Conservation (phyloP, 2,888 invertebrate genomes). For the Ferrisia virgata region DNA sequence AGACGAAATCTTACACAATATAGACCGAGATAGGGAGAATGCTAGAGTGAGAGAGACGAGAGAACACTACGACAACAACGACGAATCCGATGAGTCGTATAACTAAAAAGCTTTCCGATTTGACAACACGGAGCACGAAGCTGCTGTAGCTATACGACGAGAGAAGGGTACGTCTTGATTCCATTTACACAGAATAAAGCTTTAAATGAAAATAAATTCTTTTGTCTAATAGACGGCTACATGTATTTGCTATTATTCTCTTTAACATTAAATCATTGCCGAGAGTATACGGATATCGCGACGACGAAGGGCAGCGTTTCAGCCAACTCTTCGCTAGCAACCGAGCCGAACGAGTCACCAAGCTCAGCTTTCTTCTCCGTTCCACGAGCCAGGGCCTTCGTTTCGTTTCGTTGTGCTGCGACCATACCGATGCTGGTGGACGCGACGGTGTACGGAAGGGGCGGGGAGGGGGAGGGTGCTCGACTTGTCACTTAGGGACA, state of each 20-base stretch:
- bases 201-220: conserved; percentile 47
- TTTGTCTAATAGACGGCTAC: conserved; percentile 48
- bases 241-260: conserved; percentile 48
- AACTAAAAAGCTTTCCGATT: conserved; percentile 25
- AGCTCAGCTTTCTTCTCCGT: no score
- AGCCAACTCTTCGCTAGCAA: no score
- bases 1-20: background rate
- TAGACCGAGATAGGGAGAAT: background rate
- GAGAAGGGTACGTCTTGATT: conserved; percentile 28
- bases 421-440: background rate
- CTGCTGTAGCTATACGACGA: background rate
- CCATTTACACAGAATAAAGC: conserved; percentile 33
- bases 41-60: background rate
- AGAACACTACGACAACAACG: background rate
- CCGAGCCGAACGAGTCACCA: no score
- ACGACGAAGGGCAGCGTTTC: conserved; percentile 19
- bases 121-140: background rate
- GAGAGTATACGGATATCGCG: conserved; percentile 4
- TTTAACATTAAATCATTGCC: conserved; percentile 39
- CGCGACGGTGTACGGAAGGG: background rate
- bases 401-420: no score
- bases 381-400: background rate
- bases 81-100: conserved; percentile 14
- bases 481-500: conserved; percentile 29
- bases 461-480: background rate